Conservation (phyloP, 2,888 invertebrate species). For the Tetragonisca angustula region DNA sequence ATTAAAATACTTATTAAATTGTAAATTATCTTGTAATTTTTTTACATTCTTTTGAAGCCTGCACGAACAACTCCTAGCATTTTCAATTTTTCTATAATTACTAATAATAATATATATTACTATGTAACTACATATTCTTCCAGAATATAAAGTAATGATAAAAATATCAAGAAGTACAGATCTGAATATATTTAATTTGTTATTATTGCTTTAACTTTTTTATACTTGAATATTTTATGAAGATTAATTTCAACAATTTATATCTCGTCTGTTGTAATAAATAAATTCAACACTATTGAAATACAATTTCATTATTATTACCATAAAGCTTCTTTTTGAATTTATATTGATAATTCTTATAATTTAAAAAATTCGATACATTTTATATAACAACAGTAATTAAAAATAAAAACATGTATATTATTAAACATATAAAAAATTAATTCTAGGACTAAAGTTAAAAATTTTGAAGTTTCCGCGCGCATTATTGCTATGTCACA, state of each 20-base stretch:
- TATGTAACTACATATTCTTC: not conserved
- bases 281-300: slow-evolving; percentile 12
- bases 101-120: not conserved
- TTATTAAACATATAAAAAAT: not conserved
- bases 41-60: slow-evolving; percentile 38
- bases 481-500: too few species aligned
- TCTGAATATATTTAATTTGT: slow-evolving; percentile 4
- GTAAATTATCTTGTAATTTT: slow-evolving; percentile 55
- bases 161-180: not conserved
- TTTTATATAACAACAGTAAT: not conserved
- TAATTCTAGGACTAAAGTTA: not conserved
- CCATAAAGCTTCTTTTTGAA: not conserved
- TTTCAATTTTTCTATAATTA: not conserved
- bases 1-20: slow-evolving; percentile 71
- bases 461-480: too few species aligned
- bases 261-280: slow-evolving; percentile 9
- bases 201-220: slow-evolving; percentile 5
- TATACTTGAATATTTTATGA: slow-evolving; percentile 2
- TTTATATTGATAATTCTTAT: not conserved
- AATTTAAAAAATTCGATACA: not conserved
- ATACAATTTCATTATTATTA: not conserved
- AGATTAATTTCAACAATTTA: slow-evolving; percentile 3
- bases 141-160: not conserved
- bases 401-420: not conserved
- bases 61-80: slow-evolving; percentile 19